Percentiles rank a stretch among this genome's conserved stretches.
Evolutionary conservation across 2,888 invertebrate species (phyloP).

Genomic region (Trachelus tabidus): DNA sequence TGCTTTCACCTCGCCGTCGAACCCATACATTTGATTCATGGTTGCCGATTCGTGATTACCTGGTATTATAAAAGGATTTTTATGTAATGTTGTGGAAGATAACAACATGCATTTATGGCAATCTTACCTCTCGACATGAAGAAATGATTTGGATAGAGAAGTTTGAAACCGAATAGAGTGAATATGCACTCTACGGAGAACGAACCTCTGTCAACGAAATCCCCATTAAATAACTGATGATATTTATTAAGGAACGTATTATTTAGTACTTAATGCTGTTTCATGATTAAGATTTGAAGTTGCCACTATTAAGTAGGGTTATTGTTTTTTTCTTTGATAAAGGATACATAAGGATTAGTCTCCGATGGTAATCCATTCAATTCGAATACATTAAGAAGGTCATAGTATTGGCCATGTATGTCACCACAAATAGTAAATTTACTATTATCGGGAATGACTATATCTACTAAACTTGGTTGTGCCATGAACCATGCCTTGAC

Average conservation of each 20-base stretch:
- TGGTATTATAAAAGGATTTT: constrained; percentile 59
- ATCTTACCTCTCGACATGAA: constrained; percentile 94
- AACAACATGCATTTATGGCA: background rate
- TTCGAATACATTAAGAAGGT: constrained; percentile 96
- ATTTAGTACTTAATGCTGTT: background rate
- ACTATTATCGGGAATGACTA: constrained; percentile 83
- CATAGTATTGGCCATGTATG: constrained; percentile 99
- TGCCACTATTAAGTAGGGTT: background rate
- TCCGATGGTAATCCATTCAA: constrained; percentile 96
- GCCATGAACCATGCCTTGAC: constrained; percentile 85
- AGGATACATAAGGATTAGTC: constrained; percentile 91
- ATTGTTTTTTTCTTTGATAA: constrained; percentile 35
- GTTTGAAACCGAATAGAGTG: constrained; percentile 94
- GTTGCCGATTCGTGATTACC: constrained; percentile 98
- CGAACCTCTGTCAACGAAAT: constrained; percentile 99
- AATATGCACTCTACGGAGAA: constrained; percentile 99
- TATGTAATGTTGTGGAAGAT: background rate
- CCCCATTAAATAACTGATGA: constrained; percentile 91
- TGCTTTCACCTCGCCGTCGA: constrained; percentile 96
- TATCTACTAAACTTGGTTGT: constrained; percentile 90
- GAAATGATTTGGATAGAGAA: constrained; percentile 95
- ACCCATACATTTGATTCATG: constrained; percentile 99
- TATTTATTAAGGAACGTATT: constrained; percentile 35
- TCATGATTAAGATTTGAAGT: background rate
- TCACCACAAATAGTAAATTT: constrained; percentile 99